Base-by-base conservation (phyloP, 2,888 invertebrate genomes). In the Electrophaes corylata region DNA sequence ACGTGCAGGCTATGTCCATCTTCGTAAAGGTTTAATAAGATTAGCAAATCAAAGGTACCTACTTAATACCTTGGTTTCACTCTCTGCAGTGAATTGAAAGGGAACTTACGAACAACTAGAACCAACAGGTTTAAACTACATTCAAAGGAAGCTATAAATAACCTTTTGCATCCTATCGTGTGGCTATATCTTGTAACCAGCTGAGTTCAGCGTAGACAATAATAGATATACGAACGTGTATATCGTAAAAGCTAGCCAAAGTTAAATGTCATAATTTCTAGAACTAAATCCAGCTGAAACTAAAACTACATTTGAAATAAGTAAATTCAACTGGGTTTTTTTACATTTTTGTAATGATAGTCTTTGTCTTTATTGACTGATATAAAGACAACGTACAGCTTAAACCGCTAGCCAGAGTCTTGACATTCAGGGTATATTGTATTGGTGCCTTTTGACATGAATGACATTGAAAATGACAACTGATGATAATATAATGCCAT, bases 141-240 rank as follows among this genome's bases (percentile, higher is more conserved):
- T 65, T 58, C 40, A 65, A 43, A 68, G 74, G 74, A 73, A 73
- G 62, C 64, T 53, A 67, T 72, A 71, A 60, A 70, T 73, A 55
- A 29, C 48, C 39, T 50, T 50, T 48, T 41, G 20, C 41, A 40
- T 40, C 35, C 26, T 48, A 48, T 48, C 39, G 19, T 39, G 48
- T 23, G 20, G 10, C 35, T 23, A 14, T n/a, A 35, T 37, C 47
- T 48, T 16, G 23, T 26, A 19, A 20, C 26, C 23, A 20, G 49
- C 14, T 29, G 20, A 16, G 29, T 10, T 14, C 35, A 11, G 14
- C 14, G 4, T 29, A 33, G 47, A 47, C 40, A 37, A 23, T 26
- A 26, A 23, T 26, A 26, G 10, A 26, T 35, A 48, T 40, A 19
- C 40, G 8, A 19, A n/a, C 19, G n/a, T 20, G 19, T 5, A 1